phyloP scores from a whole-genome alignment of 1,140 invertebrate genomes.

The Drosophila mayri region DNA sequence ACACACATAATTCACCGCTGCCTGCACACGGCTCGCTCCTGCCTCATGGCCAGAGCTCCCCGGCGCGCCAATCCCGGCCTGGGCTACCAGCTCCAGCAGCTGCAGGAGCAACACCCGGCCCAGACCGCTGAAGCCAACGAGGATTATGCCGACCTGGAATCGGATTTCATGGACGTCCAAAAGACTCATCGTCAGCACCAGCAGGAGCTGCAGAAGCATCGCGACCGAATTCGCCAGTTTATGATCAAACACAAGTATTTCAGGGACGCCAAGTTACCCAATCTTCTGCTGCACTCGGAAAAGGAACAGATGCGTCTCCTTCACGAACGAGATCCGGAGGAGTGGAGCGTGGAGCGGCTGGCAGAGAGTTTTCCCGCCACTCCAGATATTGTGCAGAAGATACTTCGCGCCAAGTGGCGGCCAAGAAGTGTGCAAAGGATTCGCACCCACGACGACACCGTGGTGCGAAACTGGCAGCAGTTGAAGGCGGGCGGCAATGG shows the following conservation, averaged over 20 bases:
- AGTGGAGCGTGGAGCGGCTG: constrained; percentile 90
- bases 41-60: constrained; percentile 47
- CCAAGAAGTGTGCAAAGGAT: constrained; percentile 87
- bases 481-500: constrained; percentile 86
- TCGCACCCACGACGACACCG: constrained; percentile 88
- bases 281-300: constrained; percentile 93
- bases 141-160: constrained; percentile 85
- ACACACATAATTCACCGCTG: constrained; percentile 31
- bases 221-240: constrained; percentile 86
- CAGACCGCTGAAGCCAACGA: constrained; percentile 69
- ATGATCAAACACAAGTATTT: constrained; percentile 92
- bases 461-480: constrained; percentile 89
- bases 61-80: constrained; percentile 72
- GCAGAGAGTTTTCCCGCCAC: constrained; percentile 92
- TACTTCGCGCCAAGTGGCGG: constrained; percentile 88
- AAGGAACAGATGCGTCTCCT: constrained; percentile 93
- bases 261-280: constrained; percentile 88
- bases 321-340: constrained; percentile 88
- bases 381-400: constrained; percentile 87
- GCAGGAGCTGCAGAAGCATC: constrained; percentile 76
- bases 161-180: constrained; percentile 85
- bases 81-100: constrained; percentile 64
- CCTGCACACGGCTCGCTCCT: constrained; percentile 35
- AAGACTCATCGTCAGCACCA: constrained; percentile 83
- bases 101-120: constrained; percentile 37